Percentiles rank a stretch among this genome's conserved stretches.
Conservation (phyloP, 2,888 invertebrate species). For the Caenorhabditis drosophilae region DNA sequence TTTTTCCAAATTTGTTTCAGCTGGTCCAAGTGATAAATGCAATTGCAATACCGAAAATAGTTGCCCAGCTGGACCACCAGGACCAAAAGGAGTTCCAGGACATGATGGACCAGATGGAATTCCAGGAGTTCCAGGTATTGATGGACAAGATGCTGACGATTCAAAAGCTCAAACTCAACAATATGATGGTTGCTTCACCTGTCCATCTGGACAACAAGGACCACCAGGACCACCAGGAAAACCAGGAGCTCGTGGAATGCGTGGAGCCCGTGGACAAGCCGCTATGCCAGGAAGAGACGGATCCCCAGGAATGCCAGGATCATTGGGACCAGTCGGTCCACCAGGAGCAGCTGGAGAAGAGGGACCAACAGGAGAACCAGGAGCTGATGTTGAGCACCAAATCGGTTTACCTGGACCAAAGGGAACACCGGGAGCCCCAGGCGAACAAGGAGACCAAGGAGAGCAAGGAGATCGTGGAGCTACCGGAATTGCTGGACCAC, state of each 20-base stretch:
- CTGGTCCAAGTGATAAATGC: conserved; percentile 44
- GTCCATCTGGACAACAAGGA: conserved; percentile 56
- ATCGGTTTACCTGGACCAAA: conserved; percentile 59
- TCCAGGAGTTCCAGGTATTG: conserved; percentile 52
- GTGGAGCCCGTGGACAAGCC: conserved; percentile 63
- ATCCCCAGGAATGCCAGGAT: conserved; percentile 61
- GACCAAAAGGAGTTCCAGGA: conserved; percentile 53
- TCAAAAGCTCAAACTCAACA: conserved; percentile 58
- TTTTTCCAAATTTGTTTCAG: conserved; percentile 27
- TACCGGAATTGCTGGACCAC: conserved; percentile 50
- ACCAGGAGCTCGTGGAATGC: conserved; percentile 62
- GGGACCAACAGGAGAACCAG: conserved; percentile 57
- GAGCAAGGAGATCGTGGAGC: conserved; percentile 53
- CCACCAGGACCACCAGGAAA: conserved; percentile 51
- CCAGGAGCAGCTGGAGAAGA: conserved; percentile 59
- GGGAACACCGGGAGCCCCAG: conserved; percentile 52
- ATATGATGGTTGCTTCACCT: conserved; percentile 62
- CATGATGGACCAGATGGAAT: conserved; percentile 58
- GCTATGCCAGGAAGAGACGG: conserved; percentile 63
- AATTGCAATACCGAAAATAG: conserved; percentile 54
- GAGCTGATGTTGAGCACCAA: conserved; percentile 59
- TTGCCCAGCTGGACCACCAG: conserved; percentile 57
- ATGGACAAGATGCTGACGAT: conserved; percentile 56
- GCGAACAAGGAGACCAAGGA: conserved; percentile 54
- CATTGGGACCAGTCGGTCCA: conserved; percentile 54